Conservation (phyloP, 1,140 invertebrate genomes). For the Aphis craccivora region DNA sequence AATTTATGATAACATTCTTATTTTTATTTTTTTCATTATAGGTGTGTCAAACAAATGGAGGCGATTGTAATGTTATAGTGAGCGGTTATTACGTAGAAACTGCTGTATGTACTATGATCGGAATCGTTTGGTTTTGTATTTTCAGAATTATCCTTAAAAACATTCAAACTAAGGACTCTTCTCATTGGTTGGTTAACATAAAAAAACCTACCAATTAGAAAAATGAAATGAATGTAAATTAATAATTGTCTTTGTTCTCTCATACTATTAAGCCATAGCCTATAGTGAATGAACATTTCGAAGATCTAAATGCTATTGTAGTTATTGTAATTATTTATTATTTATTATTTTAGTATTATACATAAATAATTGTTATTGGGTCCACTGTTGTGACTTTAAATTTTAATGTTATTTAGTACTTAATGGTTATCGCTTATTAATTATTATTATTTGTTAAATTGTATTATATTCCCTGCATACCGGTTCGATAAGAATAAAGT, state of each 20-base stretch:
- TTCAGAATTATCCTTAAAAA: conserved; percentile 13
- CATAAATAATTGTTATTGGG: not conserved
- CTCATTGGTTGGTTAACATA: conserved; percentile 4
- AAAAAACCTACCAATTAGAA: not conserved
- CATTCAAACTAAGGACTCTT: not conserved
- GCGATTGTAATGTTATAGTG: not conserved
- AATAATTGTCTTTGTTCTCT: not conserved
- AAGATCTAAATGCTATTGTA: not conserved
- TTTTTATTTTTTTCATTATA: not conserved
- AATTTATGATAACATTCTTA: not conserved
- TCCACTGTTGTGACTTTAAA: not conserved
- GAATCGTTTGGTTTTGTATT: not conserved
- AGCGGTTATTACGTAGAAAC: conserved; percentile 26
- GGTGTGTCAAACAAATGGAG: not conserved
- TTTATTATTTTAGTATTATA: not conserved
- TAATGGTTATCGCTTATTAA: no score
- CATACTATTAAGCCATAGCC: not conserved
- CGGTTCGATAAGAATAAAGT: not conserved
- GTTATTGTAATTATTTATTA: not conserved
- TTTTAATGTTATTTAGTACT: not conserved
- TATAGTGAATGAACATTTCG: not conserved
- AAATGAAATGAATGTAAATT: not conserved
- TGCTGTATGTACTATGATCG: not conserved
- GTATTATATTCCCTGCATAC: not conserved
- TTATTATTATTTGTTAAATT: not conserved